These are phyloP conservation scores for Monoplex corrugatus DNA, from an alignment of 2,888 invertebrate species.

Conservation along the genomic window DNA sequence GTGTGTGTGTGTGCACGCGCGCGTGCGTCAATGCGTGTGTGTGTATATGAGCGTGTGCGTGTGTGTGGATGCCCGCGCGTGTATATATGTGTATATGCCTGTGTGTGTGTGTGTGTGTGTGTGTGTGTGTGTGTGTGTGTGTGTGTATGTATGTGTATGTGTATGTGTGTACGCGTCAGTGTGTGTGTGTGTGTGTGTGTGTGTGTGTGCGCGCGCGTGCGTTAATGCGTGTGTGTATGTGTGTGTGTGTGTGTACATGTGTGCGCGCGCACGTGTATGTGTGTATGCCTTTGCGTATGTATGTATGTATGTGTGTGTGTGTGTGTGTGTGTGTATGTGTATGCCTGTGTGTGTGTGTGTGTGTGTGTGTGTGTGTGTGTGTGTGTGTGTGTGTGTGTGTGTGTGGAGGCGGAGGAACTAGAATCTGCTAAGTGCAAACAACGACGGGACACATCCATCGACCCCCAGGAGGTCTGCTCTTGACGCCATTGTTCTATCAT, in stretches of 20 bases:
- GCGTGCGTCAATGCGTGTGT: neutral
- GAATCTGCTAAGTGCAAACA: too few species aligned
- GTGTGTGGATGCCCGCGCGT: neutral
- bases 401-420: constrained; percentile 3
- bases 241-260: too few species aligned
- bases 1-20: constrained; percentile 1
- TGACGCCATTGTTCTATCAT: too few species aligned
- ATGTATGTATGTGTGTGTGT: constrained; percentile 37
- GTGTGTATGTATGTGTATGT: neutral
- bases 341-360: constrained; percentile 36
- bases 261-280: neutral
- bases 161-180: too few species aligned
- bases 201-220: too few species aligned
- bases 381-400: constrained; percentile 41
- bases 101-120: neutral
- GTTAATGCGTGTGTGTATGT: too few species aligned
- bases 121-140: neutral
- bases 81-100: neutral
- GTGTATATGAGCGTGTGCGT: neutral
- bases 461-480: too few species aligned
- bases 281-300: neutral
- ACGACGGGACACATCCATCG: too few species aligned
- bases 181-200: too few species aligned
- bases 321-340: constrained; percentile 36
- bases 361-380: constrained; percentile 37